These are phyloP conservation scores for Ancistrus triradiatus DNA, from an alignment of 2,113 vertebrate species.

Conservation along the genomic window DNA sequence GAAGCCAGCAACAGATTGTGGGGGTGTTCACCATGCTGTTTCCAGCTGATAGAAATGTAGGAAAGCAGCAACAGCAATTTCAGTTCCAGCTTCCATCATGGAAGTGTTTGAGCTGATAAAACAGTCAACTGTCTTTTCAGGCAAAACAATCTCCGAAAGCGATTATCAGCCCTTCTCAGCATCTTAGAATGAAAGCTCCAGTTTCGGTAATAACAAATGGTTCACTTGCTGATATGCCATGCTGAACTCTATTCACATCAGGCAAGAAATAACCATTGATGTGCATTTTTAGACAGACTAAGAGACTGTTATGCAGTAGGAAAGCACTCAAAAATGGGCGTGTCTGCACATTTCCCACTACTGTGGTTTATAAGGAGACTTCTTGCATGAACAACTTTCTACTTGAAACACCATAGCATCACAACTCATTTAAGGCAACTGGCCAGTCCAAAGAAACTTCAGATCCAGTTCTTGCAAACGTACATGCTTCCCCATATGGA, in stretches of 20 bases:
- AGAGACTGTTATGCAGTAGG: slow-evolving; percentile 33
- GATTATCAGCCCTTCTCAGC: not conserved
- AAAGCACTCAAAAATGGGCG: slow-evolving; percentile 1
- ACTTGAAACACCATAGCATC: too few relatives aligned
- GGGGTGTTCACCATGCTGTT: too few relatives aligned
- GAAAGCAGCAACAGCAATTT: too few relatives aligned
- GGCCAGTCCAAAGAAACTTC: too few relatives aligned
- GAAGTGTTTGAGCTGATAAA: slow-evolving; percentile 9
- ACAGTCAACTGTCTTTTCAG: not conserved
- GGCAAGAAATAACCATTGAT: slow-evolving; percentile 14
- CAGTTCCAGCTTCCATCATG: too few relatives aligned
- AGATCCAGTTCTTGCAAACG: too few relatives aligned
- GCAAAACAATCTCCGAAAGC: not conserved
- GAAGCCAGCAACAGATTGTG: too few relatives aligned
- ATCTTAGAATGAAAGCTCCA: not conserved
- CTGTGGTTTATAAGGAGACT: slow-evolving; percentile 22
- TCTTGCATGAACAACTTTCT: not conserved
- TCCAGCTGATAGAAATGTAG: too few relatives aligned
- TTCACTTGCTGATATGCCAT: slow-evolving; percentile 10
- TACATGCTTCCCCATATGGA: too few relatives aligned
- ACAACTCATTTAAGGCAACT: too few relatives aligned
- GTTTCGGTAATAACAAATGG: not conserved
- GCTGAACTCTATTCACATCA: slow-evolving; percentile 9
- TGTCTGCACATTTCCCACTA: slow-evolving; percentile 2
- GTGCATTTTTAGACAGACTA: slow-evolving; percentile 22